Evolutionary conservation across 2,888 invertebrate genomes (phyloP).

Genomic region (Tiliacea aurago): DNA sequence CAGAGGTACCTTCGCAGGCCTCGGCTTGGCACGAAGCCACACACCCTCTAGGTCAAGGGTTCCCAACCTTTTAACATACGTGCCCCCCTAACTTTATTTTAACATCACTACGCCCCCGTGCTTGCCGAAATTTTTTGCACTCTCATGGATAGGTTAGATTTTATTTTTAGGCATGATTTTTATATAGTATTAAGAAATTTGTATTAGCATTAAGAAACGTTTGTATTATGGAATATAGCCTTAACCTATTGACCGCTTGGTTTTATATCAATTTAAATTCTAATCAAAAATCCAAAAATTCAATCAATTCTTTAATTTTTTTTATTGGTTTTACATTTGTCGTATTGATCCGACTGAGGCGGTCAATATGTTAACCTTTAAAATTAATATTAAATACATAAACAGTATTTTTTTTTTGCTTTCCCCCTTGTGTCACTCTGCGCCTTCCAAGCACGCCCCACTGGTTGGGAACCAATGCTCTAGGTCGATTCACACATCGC

Average conservation of each 20-base stretch:
- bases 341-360: too few relatives aligned
- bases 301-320: too few relatives aligned
- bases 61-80: neutral
- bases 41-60: slow-evolving; percentile 63
- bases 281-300: too few relatives aligned
- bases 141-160: neutral
- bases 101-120: too few relatives aligned
- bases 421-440: too few relatives aligned
- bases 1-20: slow-evolving; percentile 65
- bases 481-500: slow-evolving; percentile 62
- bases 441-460: neutral
- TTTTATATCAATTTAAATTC: too few relatives aligned
- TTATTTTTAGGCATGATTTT: neutral
- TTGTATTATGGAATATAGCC: neutral
- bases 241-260: neutral
- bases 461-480: neutral
- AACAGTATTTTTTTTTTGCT: too few relatives aligned
- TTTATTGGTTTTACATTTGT: too few relatives aligned
- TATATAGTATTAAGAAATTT: too few relatives aligned
- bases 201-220: too few relatives aligned
- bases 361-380: too few relatives aligned
- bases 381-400: too few relatives aligned
- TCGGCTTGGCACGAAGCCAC: slow-evolving; percentile 82
- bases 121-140: neutral
- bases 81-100: neutral